Evolutionary conservation across 2,888 invertebrate genomes (phyloP).

Genomic region (Melieria crassipennis): DNA sequence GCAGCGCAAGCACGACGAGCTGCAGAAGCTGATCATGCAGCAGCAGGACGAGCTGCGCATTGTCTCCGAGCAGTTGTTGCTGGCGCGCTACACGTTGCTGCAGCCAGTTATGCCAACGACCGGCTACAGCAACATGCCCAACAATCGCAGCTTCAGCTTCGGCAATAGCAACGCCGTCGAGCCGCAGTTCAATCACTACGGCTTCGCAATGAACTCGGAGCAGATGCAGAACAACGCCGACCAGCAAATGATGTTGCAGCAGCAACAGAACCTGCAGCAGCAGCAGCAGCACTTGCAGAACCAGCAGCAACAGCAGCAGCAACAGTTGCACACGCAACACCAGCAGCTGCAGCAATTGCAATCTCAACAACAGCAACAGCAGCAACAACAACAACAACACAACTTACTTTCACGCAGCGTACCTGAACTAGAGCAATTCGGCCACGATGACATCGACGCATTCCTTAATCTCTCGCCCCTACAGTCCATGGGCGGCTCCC

Average conservation of each 20-base stretch:
- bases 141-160: constrained; percentile 47
- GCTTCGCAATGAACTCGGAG: constrained; percentile 57
- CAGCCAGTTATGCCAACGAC: constrained; percentile 61
- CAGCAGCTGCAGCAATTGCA: constrained; percentile 43
- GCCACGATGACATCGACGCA: constrained; percentile 61
- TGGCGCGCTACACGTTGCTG: constrained; percentile 80
- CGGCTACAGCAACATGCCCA: constrained; percentile 44
- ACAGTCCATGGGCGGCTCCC: constrained; percentile 48
- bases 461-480: constrained; percentile 60
- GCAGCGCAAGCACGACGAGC: constrained; percentile 84
- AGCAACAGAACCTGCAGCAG: constrained; percentile 46
- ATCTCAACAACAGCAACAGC: constrained; percentile 45
- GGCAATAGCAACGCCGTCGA: constrained; percentile 36
- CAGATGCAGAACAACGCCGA: constrained; percentile 55
- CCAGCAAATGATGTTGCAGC: constrained; percentile 57
- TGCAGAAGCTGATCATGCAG: constrained; percentile 84
- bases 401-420: constrained; percentile 52
- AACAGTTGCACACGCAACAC: constrained; percentile 38
- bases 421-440: constrained; percentile 52
- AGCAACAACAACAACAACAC: constrained; percentile 44
- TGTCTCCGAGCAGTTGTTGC: constrained; percentile 86
- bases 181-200: constrained; percentile 57
- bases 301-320: constrained; percentile 55
- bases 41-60: constrained; percentile 87
- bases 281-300: constrained; percentile 49